Percentiles rank a stretch among this genome's conserved stretches.
Evolutionary conservation across 2,797 vertebrate species (phyloP).

Genomic region (Heterohyrax brucei): DNA sequence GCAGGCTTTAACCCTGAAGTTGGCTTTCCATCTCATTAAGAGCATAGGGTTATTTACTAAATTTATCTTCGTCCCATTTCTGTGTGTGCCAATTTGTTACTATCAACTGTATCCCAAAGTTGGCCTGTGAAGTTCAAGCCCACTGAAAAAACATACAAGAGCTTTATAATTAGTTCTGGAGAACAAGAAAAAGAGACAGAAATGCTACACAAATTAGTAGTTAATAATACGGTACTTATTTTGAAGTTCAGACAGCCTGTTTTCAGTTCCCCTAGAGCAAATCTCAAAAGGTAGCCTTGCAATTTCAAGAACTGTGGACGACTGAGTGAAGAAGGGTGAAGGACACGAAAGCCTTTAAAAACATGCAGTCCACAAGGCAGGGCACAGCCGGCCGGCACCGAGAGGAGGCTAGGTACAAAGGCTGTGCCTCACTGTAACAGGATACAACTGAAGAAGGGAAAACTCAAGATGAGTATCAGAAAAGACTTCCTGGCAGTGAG

Average conservation of each 20-base stretch:
- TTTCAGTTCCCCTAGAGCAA: neutral
- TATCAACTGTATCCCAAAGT: neutral
- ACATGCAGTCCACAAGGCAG: neutral
- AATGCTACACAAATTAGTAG: slow-evolving; percentile 41
- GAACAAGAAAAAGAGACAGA: neutral
- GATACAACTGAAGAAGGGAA: slow-evolving; percentile 73
- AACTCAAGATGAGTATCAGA: slow-evolving; percentile 79
- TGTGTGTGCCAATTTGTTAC: neutral
- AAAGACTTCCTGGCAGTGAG: slow-evolving; percentile 79
- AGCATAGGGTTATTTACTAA: neutral
- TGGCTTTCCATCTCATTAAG: slow-evolving; percentile 18
- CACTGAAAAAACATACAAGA: neutral
- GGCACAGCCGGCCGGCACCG: neutral
- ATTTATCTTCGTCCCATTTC: neutral
- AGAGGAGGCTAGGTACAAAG: slow-evolving; percentile 14
- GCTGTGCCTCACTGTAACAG: slow-evolving; percentile 43
- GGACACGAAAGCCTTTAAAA: neutral
- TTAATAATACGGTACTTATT: neutral
- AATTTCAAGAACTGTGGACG: neutral
- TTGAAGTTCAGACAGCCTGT: neutral
- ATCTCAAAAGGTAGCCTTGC: neutral
- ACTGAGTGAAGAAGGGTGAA: neutral
- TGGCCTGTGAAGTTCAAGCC: neutral
- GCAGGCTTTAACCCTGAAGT: neutral
- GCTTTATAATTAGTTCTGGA: neutral